These are phyloP conservation scores for Pocillopora damicornis DNA, from an alignment of 64 coral and sea anemone species.

Conservation along the genomic window DNA sequence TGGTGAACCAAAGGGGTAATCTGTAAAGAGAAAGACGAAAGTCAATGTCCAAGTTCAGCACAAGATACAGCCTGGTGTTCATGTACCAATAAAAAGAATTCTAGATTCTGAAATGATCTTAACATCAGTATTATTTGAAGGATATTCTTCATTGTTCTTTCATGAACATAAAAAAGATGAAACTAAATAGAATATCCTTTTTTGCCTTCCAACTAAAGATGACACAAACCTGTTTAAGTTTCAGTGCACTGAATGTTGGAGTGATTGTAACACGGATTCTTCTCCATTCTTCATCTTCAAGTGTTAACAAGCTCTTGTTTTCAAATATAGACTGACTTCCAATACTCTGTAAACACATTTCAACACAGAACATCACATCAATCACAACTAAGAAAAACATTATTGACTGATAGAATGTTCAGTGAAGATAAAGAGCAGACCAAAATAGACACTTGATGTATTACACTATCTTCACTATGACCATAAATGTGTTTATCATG, in stretches of 20 bases:
- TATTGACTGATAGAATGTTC: background rate
- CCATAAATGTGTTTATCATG: too few relatives aligned
- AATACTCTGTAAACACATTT: background rate
- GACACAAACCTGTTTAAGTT: slow-evolving; percentile 22
- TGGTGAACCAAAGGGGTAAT: slow-evolving; percentile 16
- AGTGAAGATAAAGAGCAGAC: too few relatives aligned
- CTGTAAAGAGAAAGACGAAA: background rate
- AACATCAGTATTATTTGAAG: too few relatives aligned
- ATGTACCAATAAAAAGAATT: too few relatives aligned
- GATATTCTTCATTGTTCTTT: too few relatives aligned
- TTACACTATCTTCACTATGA: too few relatives aligned
- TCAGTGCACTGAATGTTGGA: slow-evolving; percentile 32
- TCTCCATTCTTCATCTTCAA: slow-evolving; percentile 30
- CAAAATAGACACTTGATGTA: too few relatives aligned
- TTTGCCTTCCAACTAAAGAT: background rate
- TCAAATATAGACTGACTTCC: background rate
- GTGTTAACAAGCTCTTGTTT: background rate
- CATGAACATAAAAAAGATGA: too few relatives aligned
- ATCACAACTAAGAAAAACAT: background rate
- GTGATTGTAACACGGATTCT: slow-evolving; percentile 37
- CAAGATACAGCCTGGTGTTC: background rate
- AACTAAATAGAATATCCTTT: too few relatives aligned
- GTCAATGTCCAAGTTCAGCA: background rate
- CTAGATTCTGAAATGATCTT: too few relatives aligned
- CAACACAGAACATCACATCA: background rate